These are phyloP conservation scores for Carterocephalus palaemon DNA, from an alignment of 2,888 invertebrate species.

Conservation along the genomic window DNA sequence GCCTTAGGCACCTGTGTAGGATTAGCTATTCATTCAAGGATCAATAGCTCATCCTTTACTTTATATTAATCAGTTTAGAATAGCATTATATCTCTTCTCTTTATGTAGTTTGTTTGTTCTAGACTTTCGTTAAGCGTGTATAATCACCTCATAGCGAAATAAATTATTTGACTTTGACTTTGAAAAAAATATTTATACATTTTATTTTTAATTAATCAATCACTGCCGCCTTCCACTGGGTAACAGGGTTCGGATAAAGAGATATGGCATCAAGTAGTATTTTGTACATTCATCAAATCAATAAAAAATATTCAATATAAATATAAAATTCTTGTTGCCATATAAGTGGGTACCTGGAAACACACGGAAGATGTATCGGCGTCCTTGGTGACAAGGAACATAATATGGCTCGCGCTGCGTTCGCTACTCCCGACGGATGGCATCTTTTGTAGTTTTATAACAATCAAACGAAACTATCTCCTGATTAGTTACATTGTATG, in stretches of 20 bases:
- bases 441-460: slow-evolving; percentile 14
- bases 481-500: slow-evolving; percentile 7
- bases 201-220: slow-evolving; percentile 30
- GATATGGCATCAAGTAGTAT: slow-evolving; percentile 33
- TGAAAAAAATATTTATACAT: slow-evolving; percentile 5
- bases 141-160: too few relatives aligned
- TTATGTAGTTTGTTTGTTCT: too few relatives aligned
- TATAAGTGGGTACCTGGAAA: slow-evolving; percentile 72
- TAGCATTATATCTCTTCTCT: too few relatives aligned
- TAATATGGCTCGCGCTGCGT: slow-evolving; percentile 46
- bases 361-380: slow-evolving; percentile 68
- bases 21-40: too few relatives aligned
- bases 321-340: slow-evolving; percentile 62
- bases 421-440: slow-evolving; percentile 47
- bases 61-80: too few relatives aligned
- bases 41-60: too few relatives aligned
- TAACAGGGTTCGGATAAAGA: slow-evolving; percentile 39
- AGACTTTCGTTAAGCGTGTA: too few relatives aligned
- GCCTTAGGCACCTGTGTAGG: too few relatives aligned
- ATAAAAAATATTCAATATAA: too few relatives aligned
- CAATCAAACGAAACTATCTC: neutral
- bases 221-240: slow-evolving; percentile 50
- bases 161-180: too few relatives aligned
- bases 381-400: slow-evolving; percentile 50
- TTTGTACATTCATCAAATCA: too few relatives aligned